Conservation (phyloP, 2,888 invertebrate species). For the Lysandra bellargus region DNA sequence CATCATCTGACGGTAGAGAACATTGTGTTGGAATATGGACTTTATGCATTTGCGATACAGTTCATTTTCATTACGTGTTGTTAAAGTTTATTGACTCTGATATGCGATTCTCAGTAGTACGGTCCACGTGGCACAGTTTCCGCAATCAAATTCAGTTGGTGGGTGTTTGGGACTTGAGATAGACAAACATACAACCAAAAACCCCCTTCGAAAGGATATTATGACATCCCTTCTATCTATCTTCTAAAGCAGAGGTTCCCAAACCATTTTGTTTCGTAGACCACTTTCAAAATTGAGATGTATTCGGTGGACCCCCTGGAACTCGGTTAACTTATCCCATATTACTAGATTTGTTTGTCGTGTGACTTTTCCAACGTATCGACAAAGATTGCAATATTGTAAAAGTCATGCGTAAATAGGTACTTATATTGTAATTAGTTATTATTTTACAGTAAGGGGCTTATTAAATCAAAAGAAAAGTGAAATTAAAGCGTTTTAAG, state of each 20-base stretch:
- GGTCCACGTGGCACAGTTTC: conserved; percentile 36
- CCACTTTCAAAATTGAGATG: no score
- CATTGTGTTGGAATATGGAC: conserved; percentile 16
- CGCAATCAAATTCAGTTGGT: conserved; percentile 34
- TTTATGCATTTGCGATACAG: conserved; percentile 30
- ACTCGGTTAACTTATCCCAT: no score
- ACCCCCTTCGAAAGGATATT: no score
- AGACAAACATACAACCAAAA: background rate
- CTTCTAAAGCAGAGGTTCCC: no score
- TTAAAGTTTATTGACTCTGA: conserved; percentile 40
- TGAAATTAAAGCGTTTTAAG: background rate
- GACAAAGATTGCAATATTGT: no score
- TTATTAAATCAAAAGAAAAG: background rate
- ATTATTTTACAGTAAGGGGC: no score
- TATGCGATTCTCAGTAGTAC: conserved; percentile 36
- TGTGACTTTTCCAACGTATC: no score
- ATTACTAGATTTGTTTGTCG: no score
- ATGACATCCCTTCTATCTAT: no score
- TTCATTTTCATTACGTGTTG: conserved; percentile 31
- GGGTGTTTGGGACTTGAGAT: background rate
- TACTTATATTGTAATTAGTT: no score
- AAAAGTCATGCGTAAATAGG: background rate
- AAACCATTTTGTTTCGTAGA: no score
- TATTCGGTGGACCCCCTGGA: no score
- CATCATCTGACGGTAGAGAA: background rate